phyloP scores from a whole-genome alignment of 2,888 invertebrate species.

The Leptogaster cylindrica region DNA sequence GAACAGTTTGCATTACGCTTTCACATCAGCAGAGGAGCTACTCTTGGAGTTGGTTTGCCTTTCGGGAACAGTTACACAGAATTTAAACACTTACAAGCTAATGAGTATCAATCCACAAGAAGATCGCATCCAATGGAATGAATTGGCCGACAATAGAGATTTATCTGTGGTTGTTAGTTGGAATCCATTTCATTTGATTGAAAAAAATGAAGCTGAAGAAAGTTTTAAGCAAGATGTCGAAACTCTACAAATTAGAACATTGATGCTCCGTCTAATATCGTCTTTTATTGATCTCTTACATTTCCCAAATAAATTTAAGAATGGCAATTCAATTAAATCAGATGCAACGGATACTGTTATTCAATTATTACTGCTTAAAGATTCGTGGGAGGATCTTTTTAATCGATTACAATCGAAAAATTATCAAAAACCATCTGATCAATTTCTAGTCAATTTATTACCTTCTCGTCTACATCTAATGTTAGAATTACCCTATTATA shows the following conservation, averaged over 20 bases:
- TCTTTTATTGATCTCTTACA: constrained; percentile 59
- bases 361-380: constrained; percentile 54
- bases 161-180: constrained; percentile 73
- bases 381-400: constrained; percentile 58
- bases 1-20: constrained; percentile 80
- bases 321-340: constrained; percentile 36
- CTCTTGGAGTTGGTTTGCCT: constrained; percentile 70
- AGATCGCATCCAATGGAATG: constrained; percentile 68
- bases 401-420: constrained; percentile 56
- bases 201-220: constrained; percentile 51
- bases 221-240: constrained; percentile 60
- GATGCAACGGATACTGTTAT: constrained; percentile 51
- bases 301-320: constrained; percentile 44
- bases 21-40: constrained; percentile 71
- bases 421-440: constrained; percentile 55
- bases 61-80: constrained; percentile 59
- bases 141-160: constrained; percentile 78
- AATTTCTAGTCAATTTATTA: constrained; percentile 62
- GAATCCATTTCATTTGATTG: constrained; percentile 66
- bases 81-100: constrained; percentile 64
- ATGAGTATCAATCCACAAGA: constrained; percentile 69
- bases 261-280: constrained; percentile 57
- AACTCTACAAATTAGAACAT: constrained; percentile 57
- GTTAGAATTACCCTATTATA: constrained; percentile 59
- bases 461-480: constrained; percentile 58